Conservation (phyloP, 2,888 invertebrate species). For the Helicoverpa assulta region DNA sequence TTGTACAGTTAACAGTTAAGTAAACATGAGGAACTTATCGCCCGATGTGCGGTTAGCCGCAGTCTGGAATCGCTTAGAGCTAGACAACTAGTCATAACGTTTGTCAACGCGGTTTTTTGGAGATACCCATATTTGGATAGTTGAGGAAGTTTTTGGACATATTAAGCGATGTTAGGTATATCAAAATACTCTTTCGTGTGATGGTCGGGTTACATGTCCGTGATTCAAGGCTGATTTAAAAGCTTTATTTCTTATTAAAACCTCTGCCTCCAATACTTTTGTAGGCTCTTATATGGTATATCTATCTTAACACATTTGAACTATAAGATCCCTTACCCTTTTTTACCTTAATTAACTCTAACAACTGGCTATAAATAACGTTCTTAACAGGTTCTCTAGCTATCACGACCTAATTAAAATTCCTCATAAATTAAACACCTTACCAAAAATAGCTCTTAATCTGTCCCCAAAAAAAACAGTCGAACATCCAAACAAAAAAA, state of each 20-base stretch:
- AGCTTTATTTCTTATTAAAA: not conserved
- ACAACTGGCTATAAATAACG: no score
- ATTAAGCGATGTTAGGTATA: not conserved
- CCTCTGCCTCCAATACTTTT: not conserved
- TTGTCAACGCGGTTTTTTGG: conserved; percentile 41
- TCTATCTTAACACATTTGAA: not conserved
- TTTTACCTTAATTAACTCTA: not conserved
- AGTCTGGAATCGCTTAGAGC: conserved; percentile 24
- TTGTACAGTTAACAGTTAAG: conserved; percentile 74
- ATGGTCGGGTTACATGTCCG: not conserved
- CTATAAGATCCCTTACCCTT: not conserved
- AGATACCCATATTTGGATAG: conserved; percentile 40
- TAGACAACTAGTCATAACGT: conserved; percentile 38
- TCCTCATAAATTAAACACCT: conserved; percentile 3
- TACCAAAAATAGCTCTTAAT: conserved; percentile 1
- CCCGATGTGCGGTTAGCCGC: conserved; percentile 65
- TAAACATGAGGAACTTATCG: conserved; percentile 68
- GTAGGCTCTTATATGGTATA: no score
- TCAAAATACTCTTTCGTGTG: not conserved
- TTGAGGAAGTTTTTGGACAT: conserved; percentile 9
- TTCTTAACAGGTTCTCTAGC: not conserved
- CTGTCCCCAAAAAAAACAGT: not conserved
- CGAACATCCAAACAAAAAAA: conserved; percentile 3
- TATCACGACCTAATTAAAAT: not conserved
- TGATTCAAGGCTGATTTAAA: not conserved